Evolutionary conservation across 2,888 invertebrate genomes (phyloP).

Genomic region (Helicoverpa assulta): DNA sequence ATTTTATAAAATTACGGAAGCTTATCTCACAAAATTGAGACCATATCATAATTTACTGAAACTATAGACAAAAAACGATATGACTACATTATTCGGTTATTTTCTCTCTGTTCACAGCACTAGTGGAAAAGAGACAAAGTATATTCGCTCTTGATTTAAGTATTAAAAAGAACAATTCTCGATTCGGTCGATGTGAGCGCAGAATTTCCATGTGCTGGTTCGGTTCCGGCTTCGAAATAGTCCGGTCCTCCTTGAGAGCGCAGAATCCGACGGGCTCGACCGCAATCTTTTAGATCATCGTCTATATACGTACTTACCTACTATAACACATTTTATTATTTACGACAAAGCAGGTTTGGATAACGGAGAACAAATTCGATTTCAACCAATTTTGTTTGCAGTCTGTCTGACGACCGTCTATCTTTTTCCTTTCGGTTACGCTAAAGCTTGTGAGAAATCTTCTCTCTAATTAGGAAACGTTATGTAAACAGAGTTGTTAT

Average conservation of each 20-base stretch:
- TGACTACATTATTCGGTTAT: constrained; percentile 16
- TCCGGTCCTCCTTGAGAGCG: constrained; percentile 87
- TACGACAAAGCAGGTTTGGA: constrained; percentile 53
- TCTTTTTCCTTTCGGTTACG: constrained; percentile 45
- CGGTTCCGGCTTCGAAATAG: constrained; percentile 87
- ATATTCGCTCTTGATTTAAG: constrained; percentile 58
- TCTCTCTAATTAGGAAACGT: constrained; percentile 63
- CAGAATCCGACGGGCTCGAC: constrained; percentile 76
- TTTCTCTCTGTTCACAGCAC: constrained; percentile 34
- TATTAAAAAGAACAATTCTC: constrained; percentile 67
- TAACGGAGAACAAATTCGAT: constrained; percentile 61
- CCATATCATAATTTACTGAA: constrained; percentile 53
- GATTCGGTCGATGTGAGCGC: constrained; percentile 69
- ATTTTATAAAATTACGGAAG: constrained; percentile 55
- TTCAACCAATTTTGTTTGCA: constrained; percentile 49
- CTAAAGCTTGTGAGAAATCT: constrained; percentile 52
- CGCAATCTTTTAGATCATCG: constrained; percentile 85
- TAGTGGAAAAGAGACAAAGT: constrained; percentile 42
- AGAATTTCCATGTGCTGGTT: constrained; percentile 76
- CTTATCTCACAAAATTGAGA: constrained; percentile 42
- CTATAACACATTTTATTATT: constrained; percentile 63
- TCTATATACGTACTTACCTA: constrained; percentile 61
- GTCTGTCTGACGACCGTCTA: constrained; percentile 30
- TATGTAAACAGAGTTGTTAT: constrained; percentile 59
- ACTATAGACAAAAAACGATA: constrained; percentile 38